Evolutionary conservation across 2,113 vertebrate species (phyloP), one percentile per base, ranked within the genome.

Genomic region (Pituophis catenifer): DNA sequence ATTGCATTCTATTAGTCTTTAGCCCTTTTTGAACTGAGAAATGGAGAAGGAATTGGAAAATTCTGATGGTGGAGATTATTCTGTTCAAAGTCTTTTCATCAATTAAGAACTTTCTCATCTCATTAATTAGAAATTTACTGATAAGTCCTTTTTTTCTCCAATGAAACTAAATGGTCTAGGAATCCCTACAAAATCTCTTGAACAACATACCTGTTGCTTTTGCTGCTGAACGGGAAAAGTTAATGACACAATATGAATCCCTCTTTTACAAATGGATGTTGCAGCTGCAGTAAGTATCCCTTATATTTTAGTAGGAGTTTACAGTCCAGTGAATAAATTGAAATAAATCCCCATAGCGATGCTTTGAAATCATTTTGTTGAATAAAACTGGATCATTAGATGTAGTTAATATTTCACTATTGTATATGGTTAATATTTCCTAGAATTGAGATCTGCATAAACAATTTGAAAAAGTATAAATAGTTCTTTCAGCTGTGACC

Each of bases 211-310:
- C 97, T 0, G 97, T 98, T 93, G 97, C 98, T 93, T 99, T 98
- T 96, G 96, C 97, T 93, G 95, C 96, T 90, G 99, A 99, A 96
- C 98, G 99, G 93, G 96, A 97, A 94, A 97, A 97, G 90, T 98
- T 99, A 93, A 98, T 98, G 97, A 94, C 96, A 88, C 98, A 98
- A 93, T 96, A 99, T 11, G 96, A 98, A 95, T 97, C 97, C 70
- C 95, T 99, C 90, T 99, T 99, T 96, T 98, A 97, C 95, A 99
- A 99, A 94, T 99, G 99, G 99, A 98, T 99, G 98, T 96, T 99
- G 86, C 99, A 99, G 93, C 96, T 99, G 97, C 99, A 98, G 99
- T 99, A 98, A 97, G 98, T 98, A 96, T 92, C 59, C 33, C 90
- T 8, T 88, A 90, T 53, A 54, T 93, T 92, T 48, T 24, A 59